These are phyloP conservation scores for Oophaga pumilio DNA, from an alignment of 2,113 vertebrate genomes.

Conservation along the genomic window DNA sequence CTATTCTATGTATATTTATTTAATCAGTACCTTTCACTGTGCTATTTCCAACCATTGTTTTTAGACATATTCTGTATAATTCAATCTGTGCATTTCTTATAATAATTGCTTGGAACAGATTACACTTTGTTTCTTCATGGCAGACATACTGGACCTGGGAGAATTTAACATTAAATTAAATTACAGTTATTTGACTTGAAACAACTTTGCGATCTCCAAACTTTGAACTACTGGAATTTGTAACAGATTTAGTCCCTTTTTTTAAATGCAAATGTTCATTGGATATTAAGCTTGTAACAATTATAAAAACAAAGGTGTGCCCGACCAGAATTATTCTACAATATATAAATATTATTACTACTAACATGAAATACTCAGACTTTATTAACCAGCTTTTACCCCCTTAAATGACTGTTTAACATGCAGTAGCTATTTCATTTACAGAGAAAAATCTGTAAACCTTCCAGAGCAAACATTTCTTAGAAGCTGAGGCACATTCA, in stretches of 20 bases:
- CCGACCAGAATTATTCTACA: constrained; percentile 1
- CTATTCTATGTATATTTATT: background rate
- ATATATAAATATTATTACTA: constrained; percentile 14
- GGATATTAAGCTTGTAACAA: background rate
- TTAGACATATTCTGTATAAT: background rate
- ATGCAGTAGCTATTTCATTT: constrained; percentile 24
- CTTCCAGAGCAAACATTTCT: constrained; percentile 46
- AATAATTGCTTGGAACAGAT: constrained; percentile 16
- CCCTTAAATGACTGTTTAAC: constrained; percentile 24
- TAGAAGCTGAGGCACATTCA: constrained; percentile 2
- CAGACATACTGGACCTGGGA: background rate
- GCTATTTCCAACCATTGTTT: background rate
- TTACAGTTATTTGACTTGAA: background rate
- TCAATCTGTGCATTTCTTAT: constrained; percentile 1
- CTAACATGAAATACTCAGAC: constrained; percentile 18
- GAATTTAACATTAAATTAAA: background rate
- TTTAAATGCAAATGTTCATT: background rate
- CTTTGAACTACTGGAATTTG: constrained; percentile 25
- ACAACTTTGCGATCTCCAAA: background rate
- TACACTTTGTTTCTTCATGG: background rate
- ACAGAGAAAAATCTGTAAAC: constrained; percentile 14
- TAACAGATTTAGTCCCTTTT: background rate
- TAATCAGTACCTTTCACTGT: background rate
- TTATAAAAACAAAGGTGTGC: constrained; percentile 16
- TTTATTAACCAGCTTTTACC: constrained; percentile 14